Evolutionary conservation across 2,113 vertebrate species (phyloP), one percentile per base, ranked within the genome.

Genomic region (Hymenochirus boettgeri): DNA sequence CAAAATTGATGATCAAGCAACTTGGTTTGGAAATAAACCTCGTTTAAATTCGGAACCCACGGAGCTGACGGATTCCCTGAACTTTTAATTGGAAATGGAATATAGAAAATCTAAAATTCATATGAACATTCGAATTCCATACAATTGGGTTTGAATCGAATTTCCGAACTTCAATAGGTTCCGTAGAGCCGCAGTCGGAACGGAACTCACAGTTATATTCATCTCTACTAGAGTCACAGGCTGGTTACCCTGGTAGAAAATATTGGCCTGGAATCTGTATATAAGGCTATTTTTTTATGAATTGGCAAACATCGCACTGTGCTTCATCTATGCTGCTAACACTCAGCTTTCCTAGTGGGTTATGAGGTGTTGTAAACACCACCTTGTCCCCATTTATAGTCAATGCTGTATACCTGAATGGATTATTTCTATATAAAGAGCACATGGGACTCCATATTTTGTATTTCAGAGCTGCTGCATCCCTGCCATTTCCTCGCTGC

Each of bases 401-500:
- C 4, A 70, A 70, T 76, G 80, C 80, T 59, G 56, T 66, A 59
- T 80, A 83, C 83, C 70, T 77, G 82, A 77, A 76, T 69, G 62
- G 76, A 76, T 85, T 80, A 85, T 81, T 88, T 83, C 76, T 79
- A 81, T 75, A 47, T 61, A 74, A 74, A 72, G 65, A 39, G 72
- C 83, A 82, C 83, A 2, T 1, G 78, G 83, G 84, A 82, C 75
- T 24, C 59, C 65, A 11, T 72, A 50, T 75, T 73, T 78, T 82
- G 75, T 70, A 75, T 83, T 79, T 76, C 79, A 75, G 77, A 71
- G 74, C 75, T 69, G 70, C 71, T 74, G 72, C 77, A 75, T 77
- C 78, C 75, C 80, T 62, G n/a, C 42, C 72, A 71, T 81, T 86
- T 82, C 81, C 82, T 81, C 73, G 29, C 74, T 71, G 82, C 83